These are phyloP conservation scores for Venusia cambrica DNA, from an alignment of 2,888 invertebrate genomes.

Conservation along the genomic window DNA sequence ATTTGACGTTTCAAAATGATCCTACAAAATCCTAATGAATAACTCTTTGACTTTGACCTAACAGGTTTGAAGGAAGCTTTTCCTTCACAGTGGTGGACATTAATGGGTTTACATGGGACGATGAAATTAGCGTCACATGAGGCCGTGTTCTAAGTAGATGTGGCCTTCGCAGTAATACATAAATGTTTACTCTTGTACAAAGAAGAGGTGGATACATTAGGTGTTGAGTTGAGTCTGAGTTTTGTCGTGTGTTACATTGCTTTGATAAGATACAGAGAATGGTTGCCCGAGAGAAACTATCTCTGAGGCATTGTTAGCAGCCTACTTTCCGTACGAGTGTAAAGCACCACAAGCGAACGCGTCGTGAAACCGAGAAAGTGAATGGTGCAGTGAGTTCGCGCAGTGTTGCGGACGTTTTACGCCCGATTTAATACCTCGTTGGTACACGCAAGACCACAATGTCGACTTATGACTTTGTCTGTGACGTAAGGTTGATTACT, in stretches of 20 bases:
- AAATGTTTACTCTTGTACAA: background rate
- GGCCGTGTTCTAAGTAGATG: no score
- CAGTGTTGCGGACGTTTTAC: constrained; percentile 59
- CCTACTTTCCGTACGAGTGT: constrained; percentile 67
- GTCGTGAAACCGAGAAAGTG: constrained; percentile 77
- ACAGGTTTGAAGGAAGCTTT: no score
- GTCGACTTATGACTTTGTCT: constrained; percentile 34
- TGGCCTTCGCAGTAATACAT: no score
- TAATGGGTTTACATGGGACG: no score
- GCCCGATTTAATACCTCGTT: constrained; percentile 61
- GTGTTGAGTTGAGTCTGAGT: no score
- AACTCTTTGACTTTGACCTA: no score
- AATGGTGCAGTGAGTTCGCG: constrained; percentile 61
- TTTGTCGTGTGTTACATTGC: constrained; percentile 14
- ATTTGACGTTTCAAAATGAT: no score
- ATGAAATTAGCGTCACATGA: no score
- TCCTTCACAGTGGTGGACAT: no score
- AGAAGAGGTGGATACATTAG: background rate
- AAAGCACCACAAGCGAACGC: constrained; percentile 41
- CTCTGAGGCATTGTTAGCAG: constrained; percentile 66
- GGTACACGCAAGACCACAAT: constrained; percentile 58
- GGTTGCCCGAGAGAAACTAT: constrained; percentile 71
- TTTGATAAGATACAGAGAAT: constrained; percentile 47
- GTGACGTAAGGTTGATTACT: constrained; percentile 44
- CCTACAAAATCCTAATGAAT: no score